Evolutionary conservation across 1,140 invertebrate genomes (phyloP), one percentile per base, ranked within the genome.

Genomic region (Sycophaga agraensis): DNA sequence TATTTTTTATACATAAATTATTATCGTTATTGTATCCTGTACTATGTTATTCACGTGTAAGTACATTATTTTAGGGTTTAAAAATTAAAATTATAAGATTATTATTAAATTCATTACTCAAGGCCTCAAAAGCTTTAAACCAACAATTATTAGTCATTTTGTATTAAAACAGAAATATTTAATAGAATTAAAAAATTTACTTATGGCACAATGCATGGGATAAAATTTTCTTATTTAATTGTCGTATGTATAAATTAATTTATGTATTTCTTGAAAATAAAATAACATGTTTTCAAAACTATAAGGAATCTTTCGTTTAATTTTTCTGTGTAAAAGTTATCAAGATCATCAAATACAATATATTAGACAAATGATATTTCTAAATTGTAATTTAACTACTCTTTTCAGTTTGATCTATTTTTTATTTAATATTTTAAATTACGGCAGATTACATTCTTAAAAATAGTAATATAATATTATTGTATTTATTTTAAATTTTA

Each of bases 1-100:
- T 72, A 73, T 74, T 75, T 76, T 76, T n/a, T 75, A 72, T 76
- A 75, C 72, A 73, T 73, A 72, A 66, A 71, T 72, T 73, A 75
- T 68, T 73, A 55, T 51, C 54, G 65, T 68, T 63, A 64, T 55
- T 65, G 63, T 66, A 66, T 67, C 55, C 26, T 54, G 24, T 63
- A 69, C 66, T 31, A 17, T 66, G 62, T 57, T 28, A 14, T 54
- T 54, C 49, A 50, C 19, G 45, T 51, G 50, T 63, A 57, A 57
- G 48, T 57, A 53, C 28, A 48, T 63, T 58, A 63, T 21, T 57
- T 45, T 57, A 53, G 28, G 34, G 39, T 48, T 61, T 22, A 49
- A 40, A 55, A 60, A 49, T 26, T 14, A 22, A 50, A 50, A 59
- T 24, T 17, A 59, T 12, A 40, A 45, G 12, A 45, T 1, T 26